Evolutionary conservation across 2,888 invertebrate genomes (phyloP).

Genomic region (Gonocerus acuteangulatus): DNA sequence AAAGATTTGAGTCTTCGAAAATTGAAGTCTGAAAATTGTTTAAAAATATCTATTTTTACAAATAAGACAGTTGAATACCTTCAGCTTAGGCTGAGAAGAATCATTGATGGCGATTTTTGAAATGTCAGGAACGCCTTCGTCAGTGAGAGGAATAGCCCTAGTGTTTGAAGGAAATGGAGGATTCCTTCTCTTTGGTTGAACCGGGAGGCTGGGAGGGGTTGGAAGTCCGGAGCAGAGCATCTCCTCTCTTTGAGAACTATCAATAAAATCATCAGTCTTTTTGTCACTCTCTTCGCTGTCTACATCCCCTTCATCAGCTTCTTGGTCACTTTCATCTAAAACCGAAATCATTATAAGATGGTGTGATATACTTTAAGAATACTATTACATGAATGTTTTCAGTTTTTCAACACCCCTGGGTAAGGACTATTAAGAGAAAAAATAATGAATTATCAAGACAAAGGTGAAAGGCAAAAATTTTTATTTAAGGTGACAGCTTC

Average conservation of each 20-base stretch:
- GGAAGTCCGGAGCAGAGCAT: not conserved
- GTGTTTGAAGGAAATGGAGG: not conserved
- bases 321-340: constrained; percentile 9
- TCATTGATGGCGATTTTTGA: constrained; percentile 3
- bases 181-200: not conserved
- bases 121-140: constrained; percentile 13
- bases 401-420: too few species aligned
- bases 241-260: not conserved
- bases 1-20: too few species aligned
- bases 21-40: too few species aligned
- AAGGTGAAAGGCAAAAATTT: not conserved
- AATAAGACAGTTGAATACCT: too few species aligned
- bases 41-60: too few species aligned
- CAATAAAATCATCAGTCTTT: not conserved
- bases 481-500: too few species aligned
- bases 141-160: not conserved
- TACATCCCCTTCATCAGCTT: constrained; percentile 9
- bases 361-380: too few species aligned
- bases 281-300: constrained; percentile 17
- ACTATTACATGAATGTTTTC: too few species aligned
- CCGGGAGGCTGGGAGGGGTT: not conserved
- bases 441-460: too few species aligned
- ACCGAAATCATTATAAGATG: too few species aligned
- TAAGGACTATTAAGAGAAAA: too few species aligned
- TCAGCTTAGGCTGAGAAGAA: not conserved